A percentile compares a stretch with the other conserved stretches of the same genome.
These are phyloP conservation scores for Acropora tenuis DNA, from an alignment of 64 coral and sea anemone genomes.

Conservation along the genomic window DNA sequence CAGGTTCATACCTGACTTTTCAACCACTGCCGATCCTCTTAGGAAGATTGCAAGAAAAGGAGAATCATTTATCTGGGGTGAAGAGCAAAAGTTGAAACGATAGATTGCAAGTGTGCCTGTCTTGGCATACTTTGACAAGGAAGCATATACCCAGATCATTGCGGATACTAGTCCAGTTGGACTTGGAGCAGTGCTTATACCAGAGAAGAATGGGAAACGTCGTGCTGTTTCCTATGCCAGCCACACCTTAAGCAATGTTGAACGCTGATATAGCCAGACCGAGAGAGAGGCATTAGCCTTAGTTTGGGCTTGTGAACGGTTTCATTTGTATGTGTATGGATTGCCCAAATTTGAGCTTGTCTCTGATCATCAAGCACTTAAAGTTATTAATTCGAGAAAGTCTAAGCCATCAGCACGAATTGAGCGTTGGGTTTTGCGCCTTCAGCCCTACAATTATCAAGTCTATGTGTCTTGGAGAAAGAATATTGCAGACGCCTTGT, in stretches of 20 bases:
- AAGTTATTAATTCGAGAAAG: background rate
- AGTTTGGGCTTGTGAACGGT: background rate
- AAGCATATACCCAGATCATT: background rate
- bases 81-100: background rate
- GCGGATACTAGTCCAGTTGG: background rate
- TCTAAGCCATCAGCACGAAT: background rate
- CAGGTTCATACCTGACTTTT: conserved; percentile 21
- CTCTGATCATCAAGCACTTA: background rate
- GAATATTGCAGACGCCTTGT: conserved; percentile 36
- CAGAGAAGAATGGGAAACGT: background rate
- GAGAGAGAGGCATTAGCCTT: background rate
- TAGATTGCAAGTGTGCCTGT: background rate
- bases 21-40: conserved; percentile 12
- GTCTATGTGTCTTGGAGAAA: background rate
- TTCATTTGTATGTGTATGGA: background rate
- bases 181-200: background rate
- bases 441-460: conserved; percentile 20
- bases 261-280: background rate
- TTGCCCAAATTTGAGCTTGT: background rate
- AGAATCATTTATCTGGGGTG: background rate
- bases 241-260: background rate
- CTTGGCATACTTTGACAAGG: background rate
- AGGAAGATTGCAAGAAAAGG: background rate
- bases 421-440: background rate
- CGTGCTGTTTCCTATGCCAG: background rate